Evolutionary conservation across 2,797 vertebrate genomes (phyloP).

Genomic region (Cryptoprocta ferox): DNA sequence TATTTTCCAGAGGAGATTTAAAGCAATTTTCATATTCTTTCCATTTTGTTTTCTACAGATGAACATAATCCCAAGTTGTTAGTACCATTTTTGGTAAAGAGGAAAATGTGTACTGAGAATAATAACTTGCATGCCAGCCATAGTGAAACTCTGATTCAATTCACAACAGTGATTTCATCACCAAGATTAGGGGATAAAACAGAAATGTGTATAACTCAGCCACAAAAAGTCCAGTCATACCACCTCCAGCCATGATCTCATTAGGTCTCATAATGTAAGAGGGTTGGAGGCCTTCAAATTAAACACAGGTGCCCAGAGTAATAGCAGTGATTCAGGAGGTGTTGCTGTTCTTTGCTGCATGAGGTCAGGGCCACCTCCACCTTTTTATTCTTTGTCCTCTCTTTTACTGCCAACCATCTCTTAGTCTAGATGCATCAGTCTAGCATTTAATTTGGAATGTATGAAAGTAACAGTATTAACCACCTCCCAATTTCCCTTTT

Average conservation of each 20-base stretch:
- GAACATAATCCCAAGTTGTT: conserved; percentile 62
- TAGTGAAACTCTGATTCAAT: conserved; percentile 76
- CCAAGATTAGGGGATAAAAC: conserved; percentile 74
- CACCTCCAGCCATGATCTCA: conserved; percentile 78
- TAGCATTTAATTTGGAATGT: conserved; percentile 40
- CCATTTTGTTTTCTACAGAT: conserved; percentile 64
- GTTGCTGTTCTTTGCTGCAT: conserved; percentile 11
- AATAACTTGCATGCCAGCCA: conserved; percentile 75
- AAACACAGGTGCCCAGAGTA: conserved; percentile 73
- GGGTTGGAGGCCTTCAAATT: conserved; percentile 66
- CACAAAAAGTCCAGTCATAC: conserved; percentile 75
- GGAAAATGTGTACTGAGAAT: conserved; percentile 73
- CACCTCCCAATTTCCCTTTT: conserved; percentile 36
- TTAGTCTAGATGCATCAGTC: conserved; percentile 40
- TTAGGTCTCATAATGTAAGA: conserved; percentile 67
- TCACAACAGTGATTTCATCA: conserved; percentile 79
- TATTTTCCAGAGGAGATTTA: conserved; percentile 59
- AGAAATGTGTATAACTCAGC: conserved; percentile 75
- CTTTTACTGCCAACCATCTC: conserved; percentile 36
- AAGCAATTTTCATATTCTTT: conserved; percentile 60
- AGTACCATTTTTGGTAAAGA: conserved; percentile 80
- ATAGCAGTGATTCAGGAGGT: conserved; percentile 56
- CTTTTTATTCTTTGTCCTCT: conserved; percentile 33
- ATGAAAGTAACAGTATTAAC: conserved; percentile 48
- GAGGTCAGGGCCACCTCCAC: conserved; percentile 26